phyloP scores from a whole-genome alignment of 2,888 invertebrate genomes.

The Troides oblongomaculatus region DNA sequence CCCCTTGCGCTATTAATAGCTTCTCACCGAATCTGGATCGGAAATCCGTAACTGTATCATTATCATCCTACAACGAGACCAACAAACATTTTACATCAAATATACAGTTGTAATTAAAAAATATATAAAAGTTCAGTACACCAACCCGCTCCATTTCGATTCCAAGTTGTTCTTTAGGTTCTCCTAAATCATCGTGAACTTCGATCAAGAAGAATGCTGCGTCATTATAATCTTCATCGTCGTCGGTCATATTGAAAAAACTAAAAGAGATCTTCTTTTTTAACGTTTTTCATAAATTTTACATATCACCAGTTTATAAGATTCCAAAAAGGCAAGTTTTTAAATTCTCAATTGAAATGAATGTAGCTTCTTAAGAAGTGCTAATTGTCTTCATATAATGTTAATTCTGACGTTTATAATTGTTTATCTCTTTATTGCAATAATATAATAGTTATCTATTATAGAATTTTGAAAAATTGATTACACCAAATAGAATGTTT shows the following conservation, averaged over 20 bases:
- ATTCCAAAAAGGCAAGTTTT: neutral
- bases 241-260: constrained; percentile 57
- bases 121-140: neutral
- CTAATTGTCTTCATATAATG: constrained; percentile 41
- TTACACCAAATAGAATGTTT: neutral
- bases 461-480: neutral
- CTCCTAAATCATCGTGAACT: constrained; percentile 87
- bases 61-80: constrained; percentile 77
- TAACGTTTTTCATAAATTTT: neutral
- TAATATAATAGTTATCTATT: neutral
- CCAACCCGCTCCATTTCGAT: constrained; percentile 85
- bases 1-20: constrained; percentile 82
- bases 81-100: neutral
- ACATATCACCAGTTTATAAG: neutral
- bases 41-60: constrained; percentile 87
- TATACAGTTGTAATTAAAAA: neutral
- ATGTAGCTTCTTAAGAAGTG: constrained; percentile 39
- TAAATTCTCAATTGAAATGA: no score
- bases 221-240: constrained; percentile 70
- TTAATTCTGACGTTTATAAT: constrained; percentile 41
- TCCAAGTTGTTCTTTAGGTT: constrained; percentile 87
- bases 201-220: constrained; percentile 83
- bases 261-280: constrained; percentile 40
- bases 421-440: constrained; percentile 36
- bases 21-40: constrained; percentile 85